Evolutionary conservation across 1,140 invertebrate species (phyloP).

Genomic region (Myzus persicae): DNA sequence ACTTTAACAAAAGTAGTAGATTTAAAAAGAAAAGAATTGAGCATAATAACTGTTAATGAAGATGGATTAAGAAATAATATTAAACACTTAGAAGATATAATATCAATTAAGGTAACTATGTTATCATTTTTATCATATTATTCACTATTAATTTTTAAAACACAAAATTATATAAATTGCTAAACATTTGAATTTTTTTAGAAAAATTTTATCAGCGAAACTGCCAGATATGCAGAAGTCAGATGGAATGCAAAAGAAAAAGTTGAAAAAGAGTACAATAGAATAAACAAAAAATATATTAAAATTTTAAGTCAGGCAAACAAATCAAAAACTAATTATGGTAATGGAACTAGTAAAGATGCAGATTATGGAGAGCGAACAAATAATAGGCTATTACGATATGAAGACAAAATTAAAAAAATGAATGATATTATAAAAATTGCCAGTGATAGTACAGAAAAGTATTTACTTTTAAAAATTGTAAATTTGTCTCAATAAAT

Average conservation of each 20-base stretch:
- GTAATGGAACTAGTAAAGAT: neutral
- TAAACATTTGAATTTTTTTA: constrained; percentile 11
- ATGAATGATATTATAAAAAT: constrained; percentile 30
- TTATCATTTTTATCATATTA: neutral
- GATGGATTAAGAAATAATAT: constrained; percentile 48
- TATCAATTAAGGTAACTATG: constrained; percentile 20
- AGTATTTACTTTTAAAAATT: neutral
- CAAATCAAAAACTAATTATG: neutral
- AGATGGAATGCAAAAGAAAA: constrained; percentile 33
- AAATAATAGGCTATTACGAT: neutral
- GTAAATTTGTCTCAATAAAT: neutral
- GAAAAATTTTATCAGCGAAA: constrained; percentile 13
- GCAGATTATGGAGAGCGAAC: neutral
- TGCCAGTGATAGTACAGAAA: constrained; percentile 42
- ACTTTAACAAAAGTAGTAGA: neutral
- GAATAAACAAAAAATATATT: constrained; percentile 34
- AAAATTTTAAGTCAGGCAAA: neutral
- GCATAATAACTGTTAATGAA: neutral
- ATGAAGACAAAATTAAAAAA: constrained; percentile 41
- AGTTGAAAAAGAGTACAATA: constrained; percentile 22
- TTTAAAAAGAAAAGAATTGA: constrained; percentile 42
- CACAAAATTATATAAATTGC: too few species aligned
- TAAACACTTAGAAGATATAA: constrained; percentile 51
- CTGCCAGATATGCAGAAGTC: neutral
- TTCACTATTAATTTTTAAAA: too few species aligned